phyloP scores from a whole-genome alignment of 2,888 invertebrate species.

The Lacanobia wlatinum region DNA sequence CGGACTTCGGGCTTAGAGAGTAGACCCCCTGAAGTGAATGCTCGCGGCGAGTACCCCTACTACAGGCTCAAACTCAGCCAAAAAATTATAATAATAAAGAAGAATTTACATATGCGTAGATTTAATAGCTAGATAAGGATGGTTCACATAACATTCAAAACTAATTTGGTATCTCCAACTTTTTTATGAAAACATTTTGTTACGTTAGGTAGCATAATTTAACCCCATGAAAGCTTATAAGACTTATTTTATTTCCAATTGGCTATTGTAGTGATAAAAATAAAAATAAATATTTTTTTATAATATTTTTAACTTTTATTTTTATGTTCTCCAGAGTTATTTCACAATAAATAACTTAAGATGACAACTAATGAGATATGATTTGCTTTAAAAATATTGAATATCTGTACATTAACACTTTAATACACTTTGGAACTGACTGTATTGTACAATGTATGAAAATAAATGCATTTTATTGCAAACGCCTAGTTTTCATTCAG shows the following conservation, averaged over 20 bases:
- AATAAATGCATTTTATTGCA: conserved; percentile 70
- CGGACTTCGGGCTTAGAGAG: too few species aligned
- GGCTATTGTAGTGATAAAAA: conserved; percentile 40
- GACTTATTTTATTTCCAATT: conserved; percentile 15
- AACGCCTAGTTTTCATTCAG: conserved; percentile 47
- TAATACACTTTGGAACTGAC: conserved; percentile 49
- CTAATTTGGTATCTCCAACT: conserved; percentile 2
- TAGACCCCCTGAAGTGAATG: neutral
- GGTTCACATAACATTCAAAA: conserved; percentile 11
- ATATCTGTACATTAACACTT: conserved; percentile 58
- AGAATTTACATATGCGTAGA: neutral
- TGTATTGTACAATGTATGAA: conserved; percentile 61
- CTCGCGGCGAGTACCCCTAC: neutral
- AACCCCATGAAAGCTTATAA: conserved; percentile 25
- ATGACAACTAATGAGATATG: conserved; percentile 54
- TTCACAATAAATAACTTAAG: conserved; percentile 61
- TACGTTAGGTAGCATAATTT: neutral
- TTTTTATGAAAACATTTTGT: neutral
- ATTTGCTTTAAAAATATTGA: conserved; percentile 62
- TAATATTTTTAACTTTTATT: conserved; percentile 56
- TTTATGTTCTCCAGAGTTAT: conserved; percentile 56
- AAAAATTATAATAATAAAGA: neutral
- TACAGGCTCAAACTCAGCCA: neutral
- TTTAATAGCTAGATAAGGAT: neutral
- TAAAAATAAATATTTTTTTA: conserved; percentile 47